Evolutionary conservation across 2,113 vertebrate species (phyloP).

Genomic region (Burhinus bistriatus): DNA sequence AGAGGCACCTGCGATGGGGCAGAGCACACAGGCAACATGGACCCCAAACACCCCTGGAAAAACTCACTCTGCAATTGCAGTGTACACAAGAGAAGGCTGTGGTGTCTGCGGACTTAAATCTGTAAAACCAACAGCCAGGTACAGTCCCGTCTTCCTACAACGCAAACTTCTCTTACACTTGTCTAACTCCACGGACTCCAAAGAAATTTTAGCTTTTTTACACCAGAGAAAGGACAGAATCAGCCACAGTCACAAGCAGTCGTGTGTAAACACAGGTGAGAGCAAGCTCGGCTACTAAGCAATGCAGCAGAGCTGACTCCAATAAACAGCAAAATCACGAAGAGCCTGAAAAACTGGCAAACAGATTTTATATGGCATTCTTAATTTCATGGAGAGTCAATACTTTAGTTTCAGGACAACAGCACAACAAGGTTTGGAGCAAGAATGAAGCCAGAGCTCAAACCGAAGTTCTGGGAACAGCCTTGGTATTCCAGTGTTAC

Average conservation of each 20-base stretch:
- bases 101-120: not conserved
- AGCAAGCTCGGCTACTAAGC: not conserved
- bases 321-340: not conserved
- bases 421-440: not conserved
- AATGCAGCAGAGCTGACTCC: not conserved
- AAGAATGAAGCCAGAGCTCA: not conserved
- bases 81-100: fast-evolving
- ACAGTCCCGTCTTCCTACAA: not conserved
- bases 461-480: not conserved
- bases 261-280: not conserved
- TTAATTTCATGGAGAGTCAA: not conserved
- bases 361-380: not conserved
- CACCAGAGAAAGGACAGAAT: not conserved
- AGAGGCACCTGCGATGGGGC: not conserved
- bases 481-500: not conserved
- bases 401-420: not conserved
- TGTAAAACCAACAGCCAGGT: not conserved
- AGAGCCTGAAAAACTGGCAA: not conserved
- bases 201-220: not conserved
- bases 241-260: not conserved
- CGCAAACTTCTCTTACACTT: not conserved
- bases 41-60: not conserved
- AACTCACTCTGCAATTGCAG: not conserved
- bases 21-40: not conserved
- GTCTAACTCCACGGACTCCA: not conserved